Conservation (phyloP, 2,888 invertebrate species). For the Macroteleia sp. region DNA sequence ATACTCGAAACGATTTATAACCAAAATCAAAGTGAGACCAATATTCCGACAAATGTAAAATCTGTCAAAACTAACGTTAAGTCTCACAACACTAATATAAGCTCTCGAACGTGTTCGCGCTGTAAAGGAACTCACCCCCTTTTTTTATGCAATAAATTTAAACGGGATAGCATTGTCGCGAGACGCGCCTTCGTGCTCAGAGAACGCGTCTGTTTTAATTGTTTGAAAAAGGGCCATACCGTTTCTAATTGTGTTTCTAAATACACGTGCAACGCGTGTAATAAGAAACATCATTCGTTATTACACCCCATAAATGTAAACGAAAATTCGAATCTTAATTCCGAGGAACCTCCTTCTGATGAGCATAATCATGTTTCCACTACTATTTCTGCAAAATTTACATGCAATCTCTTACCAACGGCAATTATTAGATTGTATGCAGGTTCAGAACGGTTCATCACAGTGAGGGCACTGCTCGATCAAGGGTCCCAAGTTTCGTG, state of each 20-base stretch:
- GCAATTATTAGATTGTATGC: background rate
- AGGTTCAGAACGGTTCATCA: background rate
- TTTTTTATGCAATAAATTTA: background rate
- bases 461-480: slow-evolving; percentile 15
- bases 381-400: background rate
- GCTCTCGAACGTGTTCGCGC: background rate
- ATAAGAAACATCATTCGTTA: background rate
- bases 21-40: too few relatives aligned
- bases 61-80: too few relatives aligned
- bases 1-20: too few relatives aligned
- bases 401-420: slow-evolving; percentile 9
- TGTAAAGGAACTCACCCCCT: background rate
- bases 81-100: too few relatives aligned
- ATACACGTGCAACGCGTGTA: background rate
- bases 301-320: background rate
- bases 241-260: background rate
- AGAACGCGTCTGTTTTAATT: slow-evolving; percentile 1
- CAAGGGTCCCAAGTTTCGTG: slow-evolving; percentile 19
- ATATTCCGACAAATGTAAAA: too few relatives aligned
- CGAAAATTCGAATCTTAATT: background rate
- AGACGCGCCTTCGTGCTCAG: background rate
- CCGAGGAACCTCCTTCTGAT: background rate
- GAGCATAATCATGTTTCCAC: background rate
- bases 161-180: background rate
- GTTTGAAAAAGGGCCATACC: background rate